These are phyloP conservation scores for Egretta garzetta DNA, from an alignment of 2,113 vertebrate species.

Conservation along the genomic window DNA sequence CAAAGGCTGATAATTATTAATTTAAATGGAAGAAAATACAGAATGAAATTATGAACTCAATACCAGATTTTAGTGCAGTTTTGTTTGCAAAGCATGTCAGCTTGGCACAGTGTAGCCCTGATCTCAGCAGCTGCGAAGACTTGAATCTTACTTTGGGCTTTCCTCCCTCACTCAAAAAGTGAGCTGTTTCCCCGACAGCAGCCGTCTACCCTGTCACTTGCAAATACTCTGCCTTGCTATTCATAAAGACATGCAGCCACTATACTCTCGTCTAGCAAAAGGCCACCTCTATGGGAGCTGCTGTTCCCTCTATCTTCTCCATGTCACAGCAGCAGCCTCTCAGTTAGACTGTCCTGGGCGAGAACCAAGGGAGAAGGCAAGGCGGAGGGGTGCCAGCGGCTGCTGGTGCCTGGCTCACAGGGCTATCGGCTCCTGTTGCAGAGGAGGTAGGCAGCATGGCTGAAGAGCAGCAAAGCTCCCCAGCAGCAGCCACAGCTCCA, in stretches of 20 bases:
- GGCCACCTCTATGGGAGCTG: not conserved
- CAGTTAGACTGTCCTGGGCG: not conserved
- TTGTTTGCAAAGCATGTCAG: not conserved
- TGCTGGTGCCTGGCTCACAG: not conserved
- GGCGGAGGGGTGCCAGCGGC: not conserved
- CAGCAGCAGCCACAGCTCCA: not conserved
- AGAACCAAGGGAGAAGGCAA: too few relatives aligned
- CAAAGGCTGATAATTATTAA: not conserved
- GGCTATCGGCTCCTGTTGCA: not conserved
- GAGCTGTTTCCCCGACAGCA: not conserved
- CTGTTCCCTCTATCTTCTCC: not conserved
- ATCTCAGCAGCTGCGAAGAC: not conserved
- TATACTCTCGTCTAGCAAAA: not conserved
- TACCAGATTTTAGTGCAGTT: not conserved
- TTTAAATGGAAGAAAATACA: not conserved
- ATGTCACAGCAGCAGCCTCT: not conserved
- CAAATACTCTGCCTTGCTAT: accelerated
- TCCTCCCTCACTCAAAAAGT: not conserved
- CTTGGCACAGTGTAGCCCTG: not conserved
- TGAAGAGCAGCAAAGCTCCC: not conserved
- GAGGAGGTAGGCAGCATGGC: not conserved
- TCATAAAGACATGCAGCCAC: accelerated
- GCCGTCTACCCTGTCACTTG: too few relatives aligned
- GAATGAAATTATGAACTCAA: not conserved
- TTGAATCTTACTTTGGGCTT: not conserved